Base-by-base conservation (phyloP, 2,888 invertebrate genomes). In the Tenthredo livida region DNA sequence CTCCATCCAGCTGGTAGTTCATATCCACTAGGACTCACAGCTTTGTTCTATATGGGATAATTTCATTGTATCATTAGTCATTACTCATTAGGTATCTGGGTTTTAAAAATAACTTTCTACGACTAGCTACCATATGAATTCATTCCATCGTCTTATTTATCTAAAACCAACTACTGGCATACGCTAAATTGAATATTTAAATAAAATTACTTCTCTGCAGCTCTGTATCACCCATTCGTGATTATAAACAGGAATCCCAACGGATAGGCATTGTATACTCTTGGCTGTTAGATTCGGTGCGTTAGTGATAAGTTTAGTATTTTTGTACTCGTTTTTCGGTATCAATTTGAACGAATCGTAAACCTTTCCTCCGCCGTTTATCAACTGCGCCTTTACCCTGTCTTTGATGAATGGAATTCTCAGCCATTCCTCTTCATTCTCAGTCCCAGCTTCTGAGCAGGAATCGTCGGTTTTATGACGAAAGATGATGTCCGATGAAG, bases 251-350 rank as follows among this genome's bases (percentile, higher is more conserved):
- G 94, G 94, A 75, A 97, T 94, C 85, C 96, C 96, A 1, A 95
- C 95, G 0, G 97, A 96, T 65, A 97, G 91, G 87, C 96, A 96
- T 87, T 96, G 95, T 88, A 97, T 94, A 92, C 96, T 97, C 90
- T 97, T 97, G 12, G 96, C 95, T 0, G 97, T 97, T 84, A 96
- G 94, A 88, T 96, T 97, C 65, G 96, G 96, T 21, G 96, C 94
- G 10, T 97, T 96, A 0, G 97, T 96, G 84, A 97, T 95, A 54
- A 96, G 93, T 88, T 94, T 95, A 87, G 95, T 95, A 0, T 93
- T 94, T 0, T 93, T 89, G 89, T 95, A 96, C 85, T 95, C 94
- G 85, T 91, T 94, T 87, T 94, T 93, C 90, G 95, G 94, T 85
- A 96, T 94, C 87, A 95, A 94, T 88, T 95, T 94, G 73, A 94